Conservation (phyloP, 2,888 invertebrate genomes). For the Tuta absoluta region DNA sequence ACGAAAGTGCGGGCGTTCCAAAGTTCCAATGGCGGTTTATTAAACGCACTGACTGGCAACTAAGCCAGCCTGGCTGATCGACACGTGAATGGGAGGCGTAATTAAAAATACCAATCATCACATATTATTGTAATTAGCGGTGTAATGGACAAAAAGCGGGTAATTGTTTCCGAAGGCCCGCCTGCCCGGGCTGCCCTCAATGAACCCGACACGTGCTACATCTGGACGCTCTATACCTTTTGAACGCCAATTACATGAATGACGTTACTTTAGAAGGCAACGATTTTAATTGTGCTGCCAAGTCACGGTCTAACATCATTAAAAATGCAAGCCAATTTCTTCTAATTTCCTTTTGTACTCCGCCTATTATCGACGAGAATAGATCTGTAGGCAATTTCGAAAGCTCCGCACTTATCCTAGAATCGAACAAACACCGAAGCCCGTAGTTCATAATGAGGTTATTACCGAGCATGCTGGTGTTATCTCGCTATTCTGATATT, state of each 20-base stretch:
- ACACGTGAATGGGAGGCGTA: constrained; percentile 74
- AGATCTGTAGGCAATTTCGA: constrained; percentile 15
- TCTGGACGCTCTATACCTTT: constrained; percentile 17
- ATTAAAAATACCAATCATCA: constrained; percentile 78
- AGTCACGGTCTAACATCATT: constrained; percentile 19
- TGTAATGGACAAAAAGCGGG: constrained; percentile 69
- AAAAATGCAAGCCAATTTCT: constrained; percentile 16
- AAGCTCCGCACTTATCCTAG: constrained; percentile 46
- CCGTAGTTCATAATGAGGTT: constrained; percentile 79
- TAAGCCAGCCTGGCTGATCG: constrained; percentile 66
- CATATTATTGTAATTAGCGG: constrained; percentile 78
- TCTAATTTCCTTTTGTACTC: constrained; percentile 15
- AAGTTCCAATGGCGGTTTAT: constrained; percentile 57
- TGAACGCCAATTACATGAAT: constrained; percentile 26
- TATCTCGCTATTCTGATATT: constrained; percentile 66
- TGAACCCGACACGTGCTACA: constrained; percentile 51
- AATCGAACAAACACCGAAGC: constrained; percentile 63
- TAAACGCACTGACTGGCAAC: constrained; percentile 79
- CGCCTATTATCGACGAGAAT: constrained; percentile 25
- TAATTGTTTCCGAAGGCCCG: constrained; percentile 75
- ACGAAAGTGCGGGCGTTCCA: constrained; percentile 60
- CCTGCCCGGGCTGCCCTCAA: constrained; percentile 52
- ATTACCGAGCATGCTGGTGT: constrained; percentile 74
- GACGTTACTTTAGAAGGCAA: constrained; percentile 13
- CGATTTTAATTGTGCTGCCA: constrained; percentile 14